Evolutionary conservation across 2,797 vertebrate species (phyloP), one percentile per base, ranked within the genome.

Genomic region (Xerus rutilus): DNA sequence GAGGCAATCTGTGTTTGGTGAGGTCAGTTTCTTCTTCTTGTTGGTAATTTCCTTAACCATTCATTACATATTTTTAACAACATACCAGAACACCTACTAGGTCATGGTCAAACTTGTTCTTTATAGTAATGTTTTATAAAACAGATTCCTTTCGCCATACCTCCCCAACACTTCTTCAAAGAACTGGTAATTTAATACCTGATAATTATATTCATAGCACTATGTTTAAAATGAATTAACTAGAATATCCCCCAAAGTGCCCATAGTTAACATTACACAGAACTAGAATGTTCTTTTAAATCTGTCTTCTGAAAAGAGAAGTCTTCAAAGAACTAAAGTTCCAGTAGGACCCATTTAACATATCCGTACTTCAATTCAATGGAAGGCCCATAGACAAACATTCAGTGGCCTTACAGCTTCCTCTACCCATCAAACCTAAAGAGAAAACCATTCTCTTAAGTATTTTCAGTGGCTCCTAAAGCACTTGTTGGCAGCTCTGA

Each of bases 401-500:
- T 85, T 81, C 82, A 86, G 14, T 88, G 90, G 89, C 72, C 82
- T 92, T 35, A 83, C 7, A 0, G 0, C 0, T 85, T 88, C 73
- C 54, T 70, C 82, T 65, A 73, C 67, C 79, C 11, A 3, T 69
- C 67, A 77, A 96, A 84, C 59, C 23, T 45, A 77, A 65, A n/a
- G 76, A 95, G 89, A 95, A 94, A 97, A 95, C 69, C 73, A 28
- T 86, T 81, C 86, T 88, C 74, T 95, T 96, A 98, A 93, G 93
- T 94, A 86, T 98, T 85, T 77, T 94, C 93, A 78, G 85, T 95
- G 28, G 77, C 88, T 97, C 97, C 94, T 4, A 97, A 97, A 74
- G 94, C 97, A 78, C 89, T 97, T 47, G 88, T 73, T 7, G 96
- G 89, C 94, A 96, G 23, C 52, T 98, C 95, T 1, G 98, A 98